Conservation (phyloP, 2,113 vertebrate species). For the Phalacrocorax carbo region DNA sequence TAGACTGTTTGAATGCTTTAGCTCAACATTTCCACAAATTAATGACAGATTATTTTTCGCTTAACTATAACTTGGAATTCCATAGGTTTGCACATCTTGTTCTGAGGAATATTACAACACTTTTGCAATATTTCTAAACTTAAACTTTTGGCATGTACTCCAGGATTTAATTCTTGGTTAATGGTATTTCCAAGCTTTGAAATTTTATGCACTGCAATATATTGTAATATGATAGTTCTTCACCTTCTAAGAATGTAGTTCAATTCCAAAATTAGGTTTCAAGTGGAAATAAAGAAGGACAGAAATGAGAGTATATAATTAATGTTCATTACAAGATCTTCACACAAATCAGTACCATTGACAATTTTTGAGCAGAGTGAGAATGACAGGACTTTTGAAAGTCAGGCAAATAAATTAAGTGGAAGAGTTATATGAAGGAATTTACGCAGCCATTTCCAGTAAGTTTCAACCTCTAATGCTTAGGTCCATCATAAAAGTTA, state of each 20-base stretch:
- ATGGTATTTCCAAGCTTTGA: background rate
- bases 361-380: background rate
- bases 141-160: background rate
- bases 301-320: background rate
- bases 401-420: background rate
- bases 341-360: background rate
- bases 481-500: background rate
- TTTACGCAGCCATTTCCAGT: background rate
- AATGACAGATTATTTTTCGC: background rate
- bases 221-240: background rate
- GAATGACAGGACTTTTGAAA: background rate
- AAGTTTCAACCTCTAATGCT: background rate
- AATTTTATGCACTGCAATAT: background rate
- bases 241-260: background rate
- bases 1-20: background rate
- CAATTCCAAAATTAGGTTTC: background rate
- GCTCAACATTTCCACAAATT: background rate
- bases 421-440: background rate
- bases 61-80: background rate
- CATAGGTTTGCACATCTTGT: background rate
- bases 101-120: background rate
- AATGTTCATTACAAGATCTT: background rate
- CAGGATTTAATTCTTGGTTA: background rate
- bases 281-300: background rate
- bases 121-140: background rate